Conservation (phyloP, 1,140 invertebrate species). For the Notospermus geniculatus region DNA sequence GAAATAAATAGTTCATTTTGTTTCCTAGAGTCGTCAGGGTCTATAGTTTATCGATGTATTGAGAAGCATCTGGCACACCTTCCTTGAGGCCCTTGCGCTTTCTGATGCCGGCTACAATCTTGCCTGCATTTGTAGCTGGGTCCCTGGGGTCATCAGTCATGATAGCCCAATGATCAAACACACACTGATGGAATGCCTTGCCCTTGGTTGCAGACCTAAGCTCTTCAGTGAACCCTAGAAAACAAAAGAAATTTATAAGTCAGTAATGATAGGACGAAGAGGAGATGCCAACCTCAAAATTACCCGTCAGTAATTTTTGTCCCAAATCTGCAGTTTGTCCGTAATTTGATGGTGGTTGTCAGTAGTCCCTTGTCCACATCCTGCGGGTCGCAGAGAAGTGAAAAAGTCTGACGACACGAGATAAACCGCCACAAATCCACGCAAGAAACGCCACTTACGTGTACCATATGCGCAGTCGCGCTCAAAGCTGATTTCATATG, state of each 20-base stretch:
- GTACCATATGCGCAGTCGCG: too few relatives aligned
- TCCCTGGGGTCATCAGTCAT: slow-evolving; percentile 75
- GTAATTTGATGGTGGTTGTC: too few relatives aligned
- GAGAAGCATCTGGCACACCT: slow-evolving; percentile 57
- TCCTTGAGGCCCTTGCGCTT: slow-evolving; percentile 99
- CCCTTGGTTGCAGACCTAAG: slow-evolving; percentile 97
- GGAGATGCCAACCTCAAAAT: neutral
- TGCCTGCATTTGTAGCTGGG: slow-evolving; percentile 72
- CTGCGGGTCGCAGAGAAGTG: too few relatives aligned
- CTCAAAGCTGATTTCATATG: too few relatives aligned
- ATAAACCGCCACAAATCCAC: too few relatives aligned
- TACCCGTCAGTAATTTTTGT: too few relatives aligned
- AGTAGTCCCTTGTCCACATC: too few relatives aligned
- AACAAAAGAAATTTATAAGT: slow-evolving; percentile 15
- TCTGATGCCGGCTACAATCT: slow-evolving; percentile 88
- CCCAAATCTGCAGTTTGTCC: too few relatives aligned
- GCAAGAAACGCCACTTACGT: too few relatives aligned
- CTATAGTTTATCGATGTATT: slow-evolving; percentile 55
- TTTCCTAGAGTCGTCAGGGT: neutral
- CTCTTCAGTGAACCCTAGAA: slow-evolving; percentile 89
- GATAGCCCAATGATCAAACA: slow-evolving; percentile 98
- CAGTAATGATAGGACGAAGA: neutral
- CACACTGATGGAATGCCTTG: slow-evolving; percentile 99
- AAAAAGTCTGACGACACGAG: too few relatives aligned
- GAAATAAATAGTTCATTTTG: slow-evolving; percentile 6